Evolutionary conservation across 2,888 invertebrate species (phyloP), one percentile per base, ranked within the genome.

Genomic region (Dimorphilus gyrociliatus): DNA sequence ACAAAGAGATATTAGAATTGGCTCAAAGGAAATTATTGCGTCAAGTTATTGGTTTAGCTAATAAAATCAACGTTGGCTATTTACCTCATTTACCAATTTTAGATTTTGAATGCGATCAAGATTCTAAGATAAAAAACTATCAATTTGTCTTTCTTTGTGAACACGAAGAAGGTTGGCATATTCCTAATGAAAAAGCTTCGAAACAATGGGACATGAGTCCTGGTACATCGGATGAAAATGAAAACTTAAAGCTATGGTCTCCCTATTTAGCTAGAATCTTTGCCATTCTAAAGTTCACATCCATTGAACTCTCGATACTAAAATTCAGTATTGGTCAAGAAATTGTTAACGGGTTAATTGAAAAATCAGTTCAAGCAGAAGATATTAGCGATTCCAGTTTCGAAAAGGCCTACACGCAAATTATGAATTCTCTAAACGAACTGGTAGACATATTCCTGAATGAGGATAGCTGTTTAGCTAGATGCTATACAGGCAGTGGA

Each of bases 1-100:
- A n/a, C n/a, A n/a, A 57, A 54, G 58, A 58, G 38, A 43, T 51
- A 2, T 34, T 53, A 12, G 58, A 58, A 34, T 36, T 57, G 24
- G 46, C 53, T 5, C 54, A 58, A 39, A 39, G 55, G 18, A 56
- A 57, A 35, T 50, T 57, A 33, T 41, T 56, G 12, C 48, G 57
- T 8, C 53, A 53, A 32, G 30, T 55, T 13, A 33, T 38, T 0
- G 31, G 35, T n/a, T 48, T 46, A 27, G 38, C 44, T 10, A 45
- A 46, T 6, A 32, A 41, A 4, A 40, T 42, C 29, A 45, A 45
- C 21, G 36, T 37, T n/a, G 41, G 37, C 15, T 41, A 45, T 2
- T 55, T 47, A 29, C 54, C 55, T 4, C 36, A 46, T 6, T 42
- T 55, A 8, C 35, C 52, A 14, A 33, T 52, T 13, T 35, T 55